phyloP scores from a whole-genome alignment of 2,113 vertebrate species.

The Catagonus wagneri region DNA sequence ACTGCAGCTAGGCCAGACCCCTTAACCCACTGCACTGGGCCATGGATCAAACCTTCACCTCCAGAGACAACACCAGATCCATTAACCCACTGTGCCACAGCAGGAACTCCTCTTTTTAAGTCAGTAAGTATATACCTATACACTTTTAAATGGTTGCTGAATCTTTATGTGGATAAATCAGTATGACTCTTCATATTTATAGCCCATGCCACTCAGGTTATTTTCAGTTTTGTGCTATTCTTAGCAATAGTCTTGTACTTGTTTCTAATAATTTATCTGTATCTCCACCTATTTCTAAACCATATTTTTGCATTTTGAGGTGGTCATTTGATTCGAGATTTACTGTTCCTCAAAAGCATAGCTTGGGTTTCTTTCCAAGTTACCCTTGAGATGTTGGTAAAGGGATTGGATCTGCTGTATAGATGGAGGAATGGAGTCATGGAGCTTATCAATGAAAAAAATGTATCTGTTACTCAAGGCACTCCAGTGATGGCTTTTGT shows the following conservation, averaged over 20 bases:
- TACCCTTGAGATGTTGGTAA: neutral
- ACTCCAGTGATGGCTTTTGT: conserved; percentile 2
- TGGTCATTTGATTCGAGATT: neutral
- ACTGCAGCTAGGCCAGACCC: no score
- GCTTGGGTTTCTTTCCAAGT: neutral
- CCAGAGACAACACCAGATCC: no score
- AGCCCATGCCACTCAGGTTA: neutral
- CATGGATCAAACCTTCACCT: no score
- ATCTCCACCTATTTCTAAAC: neutral
- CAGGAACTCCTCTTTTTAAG: neutral
- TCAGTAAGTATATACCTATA: neutral
- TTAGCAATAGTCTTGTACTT: neutral
- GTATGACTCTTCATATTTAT: neutral
- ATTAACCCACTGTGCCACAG: no score
- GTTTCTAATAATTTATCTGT: conserved; percentile 22
- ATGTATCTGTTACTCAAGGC: neutral
- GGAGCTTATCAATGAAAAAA: neutral
- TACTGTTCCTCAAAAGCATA: neutral
- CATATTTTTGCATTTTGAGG: neutral
- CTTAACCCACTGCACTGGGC: no score
- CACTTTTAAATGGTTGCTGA: neutral
- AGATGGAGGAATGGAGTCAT: neutral
- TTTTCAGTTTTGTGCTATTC: conserved; percentile 15
- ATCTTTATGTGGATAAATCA: neutral
- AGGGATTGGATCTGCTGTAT: neutral